Conservation (phyloP, 2,888 invertebrate species). For the Stegana nigrithorax region DNA sequence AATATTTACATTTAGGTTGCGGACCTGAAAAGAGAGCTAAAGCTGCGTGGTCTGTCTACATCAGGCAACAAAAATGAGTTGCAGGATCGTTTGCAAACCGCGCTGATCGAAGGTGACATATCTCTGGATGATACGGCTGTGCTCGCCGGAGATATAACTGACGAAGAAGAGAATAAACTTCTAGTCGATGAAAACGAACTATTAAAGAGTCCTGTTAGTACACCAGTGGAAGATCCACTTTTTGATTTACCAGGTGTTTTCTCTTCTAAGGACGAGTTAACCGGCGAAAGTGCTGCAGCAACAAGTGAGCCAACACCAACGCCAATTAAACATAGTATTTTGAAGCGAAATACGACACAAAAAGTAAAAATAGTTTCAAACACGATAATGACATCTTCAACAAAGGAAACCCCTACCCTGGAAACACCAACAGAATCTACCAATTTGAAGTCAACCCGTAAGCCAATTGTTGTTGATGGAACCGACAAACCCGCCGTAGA, state of each 20-base stretch:
- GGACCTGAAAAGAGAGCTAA: slow-evolving; percentile 85
- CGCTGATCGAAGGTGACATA: slow-evolving; percentile 68
- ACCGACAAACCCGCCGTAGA: slow-evolving; percentile 41
- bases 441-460: too few relatives aligned
- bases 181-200: slow-evolving; percentile 62
- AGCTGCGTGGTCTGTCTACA: slow-evolving; percentile 78
- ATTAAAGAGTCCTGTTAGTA: slow-evolving; percentile 59
- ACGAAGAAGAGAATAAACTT: slow-evolving; percentile 69
- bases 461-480: slow-evolving; percentile 59
- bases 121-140: slow-evolving; percentile 69
- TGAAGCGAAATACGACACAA: too few relatives aligned
- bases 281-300: slow-evolving; percentile 23
- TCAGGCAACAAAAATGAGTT: slow-evolving; percentile 87
- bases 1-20: slow-evolving; percentile 74
- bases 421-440: slow-evolving; percentile 17
- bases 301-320: too few relatives aligned
- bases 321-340: too few relatives aligned
- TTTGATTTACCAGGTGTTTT: background rate
- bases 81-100: slow-evolving; percentile 79
- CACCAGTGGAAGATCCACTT: slow-evolving; percentile 32
- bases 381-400: too few relatives aligned
- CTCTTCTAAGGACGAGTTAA: background rate
- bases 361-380: too few relatives aligned
- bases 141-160: slow-evolving; percentile 71
- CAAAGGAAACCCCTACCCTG: slow-evolving; percentile 25